A percentile compares a stretch with the other conserved stretches of the same genome.
These are phyloP conservation scores for Rhagophthalmus giganteus DNA, from an alignment of 2,888 invertebrate species.

Conservation along the genomic window DNA sequence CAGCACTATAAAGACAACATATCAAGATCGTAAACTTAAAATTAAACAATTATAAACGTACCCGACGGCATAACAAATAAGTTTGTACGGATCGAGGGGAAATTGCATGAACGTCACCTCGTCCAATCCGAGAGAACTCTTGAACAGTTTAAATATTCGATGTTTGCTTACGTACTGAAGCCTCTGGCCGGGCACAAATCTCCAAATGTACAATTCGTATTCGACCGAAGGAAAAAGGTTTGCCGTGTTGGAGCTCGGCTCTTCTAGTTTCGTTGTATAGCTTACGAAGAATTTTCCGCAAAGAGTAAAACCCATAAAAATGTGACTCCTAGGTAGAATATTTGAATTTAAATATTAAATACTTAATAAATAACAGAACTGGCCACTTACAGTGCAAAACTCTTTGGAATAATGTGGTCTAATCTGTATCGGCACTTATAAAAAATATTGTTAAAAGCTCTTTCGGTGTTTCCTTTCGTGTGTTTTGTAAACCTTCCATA, in stretches of 20 bases:
- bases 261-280: constrained; percentile 59
- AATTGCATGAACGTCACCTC: constrained; percentile 72
- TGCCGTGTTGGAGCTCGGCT: constrained; percentile 22
- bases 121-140: constrained; percentile 52
- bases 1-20: constrained; percentile 43
- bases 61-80: constrained; percentile 71
- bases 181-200: constrained; percentile 51
- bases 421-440: constrained; percentile 48
- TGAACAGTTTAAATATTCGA: constrained; percentile 52
- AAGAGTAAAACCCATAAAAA: constrained; percentile 93
- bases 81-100: constrained; percentile 67
- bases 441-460: constrained; percentile 51
- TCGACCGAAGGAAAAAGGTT: constrained; percentile 42
- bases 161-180: constrained; percentile 50
- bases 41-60: constrained; percentile 49
- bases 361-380: constrained; percentile 3
- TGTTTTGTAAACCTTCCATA: constrained; percentile 51
- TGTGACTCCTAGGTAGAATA: constrained; percentile 71
- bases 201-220: constrained; percentile 54
- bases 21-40: not conserved
- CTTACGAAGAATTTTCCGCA: constrained; percentile 92
- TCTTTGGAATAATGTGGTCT: constrained; percentile 40
- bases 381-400: constrained; percentile 32
- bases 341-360: constrained; percentile 15
- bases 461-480: constrained; percentile 53